These are phyloP conservation scores for Agonopterix heracliana DNA, from an alignment of 2,888 invertebrate genomes.

Conservation along the genomic window DNA sequence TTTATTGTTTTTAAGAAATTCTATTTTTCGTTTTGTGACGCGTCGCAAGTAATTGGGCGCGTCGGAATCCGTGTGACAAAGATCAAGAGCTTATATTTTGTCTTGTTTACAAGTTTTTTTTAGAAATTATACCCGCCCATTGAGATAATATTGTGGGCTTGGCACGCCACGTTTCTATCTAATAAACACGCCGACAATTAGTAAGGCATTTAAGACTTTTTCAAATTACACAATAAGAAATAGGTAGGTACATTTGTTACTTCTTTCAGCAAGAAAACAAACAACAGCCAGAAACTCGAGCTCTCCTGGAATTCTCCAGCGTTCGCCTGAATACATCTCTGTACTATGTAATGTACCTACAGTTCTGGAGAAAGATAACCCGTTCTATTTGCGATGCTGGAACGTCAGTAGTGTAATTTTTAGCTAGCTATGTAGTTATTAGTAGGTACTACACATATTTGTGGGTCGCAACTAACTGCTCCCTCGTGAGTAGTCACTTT, in stretches of 20 bases:
- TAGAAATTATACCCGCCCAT: background rate
- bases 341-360: slow-evolving; percentile 31
- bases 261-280: too few relatives aligned
- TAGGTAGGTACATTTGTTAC: too few relatives aligned
- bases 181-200: background rate
- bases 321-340: slow-evolving; percentile 44
- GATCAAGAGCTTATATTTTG: slow-evolving; percentile 2
- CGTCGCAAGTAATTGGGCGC: slow-evolving; percentile 14
- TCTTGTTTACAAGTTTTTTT: slow-evolving; percentile 10
- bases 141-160: background rate
- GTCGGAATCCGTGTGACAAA: slow-evolving; percentile 5
- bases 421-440: slow-evolving; percentile 1
- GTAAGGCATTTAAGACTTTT: too few relatives aligned
- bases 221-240: too few relatives aligned
- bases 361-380: slow-evolving; percentile 64
- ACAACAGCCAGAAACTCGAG: too few relatives aligned
- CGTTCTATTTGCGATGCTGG: slow-evolving; percentile 46
- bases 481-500: too few relatives aligned
- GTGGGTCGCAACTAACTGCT: too few relatives aligned
- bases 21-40: slow-evolving; percentile 14
- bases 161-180: background rate
- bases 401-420: slow-evolving; percentile 7
- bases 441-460: too few relatives aligned
- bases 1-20: slow-evolving; percentile 10
- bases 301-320: slow-evolving; percentile 47